These are phyloP conservation scores for Acanthisitta chloris DNA, from an alignment of 2,113 vertebrate genomes.

Conservation along the genomic window DNA sequence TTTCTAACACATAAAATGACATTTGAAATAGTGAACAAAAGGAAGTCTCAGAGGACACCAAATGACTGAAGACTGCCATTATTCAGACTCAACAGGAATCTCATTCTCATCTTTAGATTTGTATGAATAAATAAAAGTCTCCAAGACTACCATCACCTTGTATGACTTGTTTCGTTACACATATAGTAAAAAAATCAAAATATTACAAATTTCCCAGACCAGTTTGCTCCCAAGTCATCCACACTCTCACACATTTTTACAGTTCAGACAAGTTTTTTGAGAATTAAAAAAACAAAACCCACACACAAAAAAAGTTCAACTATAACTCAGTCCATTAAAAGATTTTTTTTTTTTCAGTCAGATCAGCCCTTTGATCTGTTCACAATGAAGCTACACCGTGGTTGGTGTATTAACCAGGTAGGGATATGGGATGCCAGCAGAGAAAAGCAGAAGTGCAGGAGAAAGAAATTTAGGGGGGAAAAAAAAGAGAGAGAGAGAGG, in stretches of 20 bases:
- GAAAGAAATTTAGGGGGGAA: background rate
- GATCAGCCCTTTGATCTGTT: background rate
- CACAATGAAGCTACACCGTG: background rate
- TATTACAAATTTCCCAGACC: background rate
- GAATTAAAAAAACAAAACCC: background rate
- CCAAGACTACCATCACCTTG: background rate
- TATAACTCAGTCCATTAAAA: background rate
- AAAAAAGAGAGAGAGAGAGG: fast-evolving
- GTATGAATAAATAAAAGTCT: conserved; percentile 14
- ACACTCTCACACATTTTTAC: background rate
- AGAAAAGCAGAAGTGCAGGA: background rate
- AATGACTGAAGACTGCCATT: conserved; percentile 1
- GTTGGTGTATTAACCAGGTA: background rate
- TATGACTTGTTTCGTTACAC: background rate
- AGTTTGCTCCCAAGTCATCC: background rate
- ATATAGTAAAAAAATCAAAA: background rate
- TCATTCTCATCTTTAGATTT: background rate
- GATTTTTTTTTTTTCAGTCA: background rate
- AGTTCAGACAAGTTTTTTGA: background rate
- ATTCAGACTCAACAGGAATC: conserved; percentile 19
- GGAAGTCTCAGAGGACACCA: background rate
- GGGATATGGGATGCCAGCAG: background rate
- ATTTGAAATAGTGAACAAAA: conserved; percentile 33
- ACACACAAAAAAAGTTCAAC: background rate
- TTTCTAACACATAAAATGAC: background rate